Evolutionary conservation across 1,140 invertebrate species (phyloP).

Genomic region (Spodoptera frugiperda): DNA sequence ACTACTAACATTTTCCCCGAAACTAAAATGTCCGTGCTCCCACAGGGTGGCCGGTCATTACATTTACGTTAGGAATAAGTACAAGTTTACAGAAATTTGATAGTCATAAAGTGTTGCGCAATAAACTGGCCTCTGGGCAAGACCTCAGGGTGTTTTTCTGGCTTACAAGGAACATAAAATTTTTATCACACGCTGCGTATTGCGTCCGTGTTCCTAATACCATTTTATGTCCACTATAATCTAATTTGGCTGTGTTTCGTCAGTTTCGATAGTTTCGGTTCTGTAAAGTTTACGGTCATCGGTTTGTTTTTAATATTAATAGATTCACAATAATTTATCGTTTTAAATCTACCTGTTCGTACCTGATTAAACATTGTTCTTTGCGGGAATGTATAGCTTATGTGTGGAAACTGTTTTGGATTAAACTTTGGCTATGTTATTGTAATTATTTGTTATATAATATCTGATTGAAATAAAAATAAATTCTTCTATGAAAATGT

Average conservation of each 20-base stretch:
- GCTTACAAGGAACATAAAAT: constrained; percentile 77
- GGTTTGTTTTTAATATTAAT: no score
- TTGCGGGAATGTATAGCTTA: no score
- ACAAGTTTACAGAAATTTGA: constrained; percentile 81
- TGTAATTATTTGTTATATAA: no score
- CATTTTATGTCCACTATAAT: constrained; percentile 29
- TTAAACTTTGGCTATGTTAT: no score
- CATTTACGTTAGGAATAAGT: constrained; percentile 19
- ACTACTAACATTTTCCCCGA: not conserved
- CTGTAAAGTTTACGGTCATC: not conserved
- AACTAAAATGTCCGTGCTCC: not conserved
- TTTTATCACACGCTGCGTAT: constrained; percentile 69
- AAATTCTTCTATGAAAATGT: no score
- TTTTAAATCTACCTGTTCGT: no score
- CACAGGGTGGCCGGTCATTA: constrained; percentile 6
- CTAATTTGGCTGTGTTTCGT: constrained; percentile 53
- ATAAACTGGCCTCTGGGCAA: constrained; percentile 62
- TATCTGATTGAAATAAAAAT: no score
- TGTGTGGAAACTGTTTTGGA: no score
- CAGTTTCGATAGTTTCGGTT: constrained; percentile 1
- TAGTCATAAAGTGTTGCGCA: constrained; percentile 77
- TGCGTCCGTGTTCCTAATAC: not conserved
- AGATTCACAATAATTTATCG: no score
- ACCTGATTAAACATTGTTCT: no score
- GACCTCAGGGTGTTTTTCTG: constrained; percentile 65